These are phyloP conservation scores for Paramisgurnus dabryanus DNA, from an alignment of 2,113 vertebrate genomes.

Conservation along the genomic window DNA sequence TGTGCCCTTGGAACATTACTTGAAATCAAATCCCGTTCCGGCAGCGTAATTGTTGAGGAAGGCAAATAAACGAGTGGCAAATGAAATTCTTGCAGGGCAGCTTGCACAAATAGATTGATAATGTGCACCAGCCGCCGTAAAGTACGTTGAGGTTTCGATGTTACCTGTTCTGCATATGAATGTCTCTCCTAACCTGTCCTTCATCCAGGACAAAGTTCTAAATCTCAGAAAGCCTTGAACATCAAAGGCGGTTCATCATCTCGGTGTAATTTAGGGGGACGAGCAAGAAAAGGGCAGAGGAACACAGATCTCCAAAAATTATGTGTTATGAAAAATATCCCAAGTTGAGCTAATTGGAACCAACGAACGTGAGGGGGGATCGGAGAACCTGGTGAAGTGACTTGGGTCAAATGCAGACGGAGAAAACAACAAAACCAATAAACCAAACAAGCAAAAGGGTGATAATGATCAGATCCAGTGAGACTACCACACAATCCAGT, in stretches of 20 bases:
- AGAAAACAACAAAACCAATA: background rate
- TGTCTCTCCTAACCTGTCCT: constrained; percentile 76
- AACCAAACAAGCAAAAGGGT: background rate
- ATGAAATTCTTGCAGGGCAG: constrained; percentile 72
- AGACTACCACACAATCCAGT: background rate
- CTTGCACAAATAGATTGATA: constrained; percentile 77
- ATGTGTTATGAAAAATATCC: constrained; percentile 52
- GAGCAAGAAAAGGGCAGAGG: constrained; percentile 62
- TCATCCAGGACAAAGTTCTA: constrained; percentile 75
- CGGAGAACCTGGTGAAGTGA: constrained; percentile 35
- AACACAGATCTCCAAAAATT: constrained; percentile 64
- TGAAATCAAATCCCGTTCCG: constrained; percentile 65
- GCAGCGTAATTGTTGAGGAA: constrained; percentile 66
- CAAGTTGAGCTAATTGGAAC: background rate
- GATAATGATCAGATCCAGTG: background rate
- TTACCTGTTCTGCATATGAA: constrained; percentile 77
- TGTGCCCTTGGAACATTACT: constrained; percentile 68
- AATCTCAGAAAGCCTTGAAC: constrained; percentile 75
- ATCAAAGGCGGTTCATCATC: constrained; percentile 69
- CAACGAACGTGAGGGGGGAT: constrained; percentile 19
- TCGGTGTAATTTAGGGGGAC: constrained; percentile 70
- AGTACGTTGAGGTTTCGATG: constrained; percentile 67
- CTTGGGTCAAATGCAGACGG: background rate
- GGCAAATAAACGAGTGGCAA: constrained; percentile 72
- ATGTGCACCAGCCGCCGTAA: constrained; percentile 67